Evolutionary conservation across 2,888 invertebrate genomes (phyloP), one percentile per base, ranked within the genome.

Genomic region (Venusia cambrica): DNA sequence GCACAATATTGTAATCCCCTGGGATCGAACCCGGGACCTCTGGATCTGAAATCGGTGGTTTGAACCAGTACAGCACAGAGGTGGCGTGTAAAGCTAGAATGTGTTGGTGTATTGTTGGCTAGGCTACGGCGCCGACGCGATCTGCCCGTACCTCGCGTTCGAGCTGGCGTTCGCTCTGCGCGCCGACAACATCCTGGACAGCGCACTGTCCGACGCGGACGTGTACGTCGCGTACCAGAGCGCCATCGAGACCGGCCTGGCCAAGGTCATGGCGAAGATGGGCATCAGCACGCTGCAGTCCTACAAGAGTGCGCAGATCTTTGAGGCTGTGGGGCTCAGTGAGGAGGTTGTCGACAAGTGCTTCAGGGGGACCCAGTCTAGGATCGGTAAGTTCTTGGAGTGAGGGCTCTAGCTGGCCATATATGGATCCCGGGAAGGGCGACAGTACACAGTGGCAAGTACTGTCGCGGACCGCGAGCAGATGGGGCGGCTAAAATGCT

Each of bases 301-400:
- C 0, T 99, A 99, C 83, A 99, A 98, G 87, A 96, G 98, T 46
- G 99, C 99, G 0, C 99, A 99, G 87, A 99, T 99, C 58, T 99
- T 99, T 69, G 99, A 99, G 79, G 98, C 98, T 0, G 98, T 99
- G 4, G 99, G 99, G 0, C 78, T 99, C 24, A 93, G 94, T 17
- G 91, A 94, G 39, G 98, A 99, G 61, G 95, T 99, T 0, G 91
- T 99, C 41, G 94, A 97, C 37, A 95, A 95, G 62, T 98, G 99
- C 75, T 99, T 99, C 87, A 94, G 89, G 79, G 90, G 91, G 45
- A 91, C 91, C 0, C 91, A 91, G 26, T 92, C 92, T 5, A 88
- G 92, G 45, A 89, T 93, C 50, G 92, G 87, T 87, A 17, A 63
- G 77, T 30, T 24, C n/a, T n/a, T n/a, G n/a, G n/a, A n/a, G n/a